Conservation (phyloP, 2,888 invertebrate species). For the Cheilosia vulpina region DNA sequence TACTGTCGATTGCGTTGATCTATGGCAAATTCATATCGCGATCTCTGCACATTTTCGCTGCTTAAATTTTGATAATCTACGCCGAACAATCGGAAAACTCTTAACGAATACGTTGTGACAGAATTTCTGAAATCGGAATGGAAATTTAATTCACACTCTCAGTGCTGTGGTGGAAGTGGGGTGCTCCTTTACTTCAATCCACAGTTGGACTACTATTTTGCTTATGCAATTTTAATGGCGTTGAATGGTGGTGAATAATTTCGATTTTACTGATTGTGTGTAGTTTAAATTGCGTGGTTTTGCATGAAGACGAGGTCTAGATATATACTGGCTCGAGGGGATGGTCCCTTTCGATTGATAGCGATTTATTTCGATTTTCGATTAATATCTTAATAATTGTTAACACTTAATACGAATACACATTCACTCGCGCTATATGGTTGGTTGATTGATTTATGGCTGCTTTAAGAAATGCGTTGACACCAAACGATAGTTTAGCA, state of each 20-base stretch:
- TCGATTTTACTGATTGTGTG: background rate
- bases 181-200: slow-evolving; percentile 20
- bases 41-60: slow-evolving; percentile 84
- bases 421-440: slow-evolving; percentile 48
- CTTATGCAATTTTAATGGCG: background rate
- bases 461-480: slow-evolving; percentile 96
- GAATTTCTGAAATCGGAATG: slow-evolving; percentile 79
- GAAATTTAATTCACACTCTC: slow-evolving; percentile 67
- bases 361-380: slow-evolving; percentile 11
- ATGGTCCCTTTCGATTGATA: slow-evolving; percentile 2
- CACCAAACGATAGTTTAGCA: slow-evolving; percentile 96
- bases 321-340: background rate
- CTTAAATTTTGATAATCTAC: slow-evolving; percentile 81
- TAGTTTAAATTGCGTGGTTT: slow-evolving; percentile 9
- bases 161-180: slow-evolving; percentile 22
- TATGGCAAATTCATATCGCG: slow-evolving; percentile 84
- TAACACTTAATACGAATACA: slow-evolving; percentile 56
- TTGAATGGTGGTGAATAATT: slow-evolving; percentile 11
- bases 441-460: slow-evolving; percentile 88
- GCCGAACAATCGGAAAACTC: slow-evolving; percentile 82
- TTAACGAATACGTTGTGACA: slow-evolving; percentile 83
- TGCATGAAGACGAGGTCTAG: slow-evolving; percentile 11
- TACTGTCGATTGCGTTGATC: slow-evolving; percentile 83
- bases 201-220: slow-evolving; percentile 34
- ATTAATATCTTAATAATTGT: slow-evolving; percentile 26